Evolutionary conservation across 2,113 vertebrate genomes (phyloP), one percentile per base, ranked within the genome.

Genomic region (Thamnophis sirtalis): DNA sequence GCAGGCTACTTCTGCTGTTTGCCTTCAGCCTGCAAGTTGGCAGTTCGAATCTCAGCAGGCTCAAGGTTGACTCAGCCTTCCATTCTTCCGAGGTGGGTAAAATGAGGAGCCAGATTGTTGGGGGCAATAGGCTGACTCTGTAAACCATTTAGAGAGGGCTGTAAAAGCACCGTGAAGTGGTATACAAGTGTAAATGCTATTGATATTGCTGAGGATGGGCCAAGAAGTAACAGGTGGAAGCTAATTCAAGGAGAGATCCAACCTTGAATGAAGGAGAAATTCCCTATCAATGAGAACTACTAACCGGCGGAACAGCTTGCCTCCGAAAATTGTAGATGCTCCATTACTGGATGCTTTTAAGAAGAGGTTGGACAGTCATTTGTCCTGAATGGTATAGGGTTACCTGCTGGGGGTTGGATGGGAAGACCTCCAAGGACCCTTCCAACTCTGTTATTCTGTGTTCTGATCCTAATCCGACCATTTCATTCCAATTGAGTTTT

Each of bases 271-370:
- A 68, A 68, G 60, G 4, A 68, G 60, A n/a, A 13, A 68, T 68
- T 13, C 5, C 11, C 28, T 68, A 68, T 68, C 60, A 15, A 5
- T n/a, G 60, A 68, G 28, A 68, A n/a, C 4, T 13, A 68, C 28
- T 68, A 5, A n/a, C n/a, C 2, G 5, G 28, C n/a, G 11, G 11
- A 68, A 58, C 0, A 1, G 2, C 28, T 13, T 2, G 11, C 11
- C 11, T 68, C 28, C 28, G 5, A 68, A 68, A 13, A 4, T n/a
- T 68, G 28, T 68, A 11, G 60, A 1, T n/a, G 60, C 26, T n/a
- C 26, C 60, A 63, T 11, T 10, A 63, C 4, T n/a, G 26, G 28
- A 63, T 26, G 10, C 11, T 60, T 26, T 60, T 60, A 60, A 26
- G 56, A 60, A 60, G 56, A 26, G 24, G 0, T 60, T 28, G 9